phyloP scores from a whole-genome alignment of 2,888 invertebrate genomes.

The Folsomia candida region DNA sequence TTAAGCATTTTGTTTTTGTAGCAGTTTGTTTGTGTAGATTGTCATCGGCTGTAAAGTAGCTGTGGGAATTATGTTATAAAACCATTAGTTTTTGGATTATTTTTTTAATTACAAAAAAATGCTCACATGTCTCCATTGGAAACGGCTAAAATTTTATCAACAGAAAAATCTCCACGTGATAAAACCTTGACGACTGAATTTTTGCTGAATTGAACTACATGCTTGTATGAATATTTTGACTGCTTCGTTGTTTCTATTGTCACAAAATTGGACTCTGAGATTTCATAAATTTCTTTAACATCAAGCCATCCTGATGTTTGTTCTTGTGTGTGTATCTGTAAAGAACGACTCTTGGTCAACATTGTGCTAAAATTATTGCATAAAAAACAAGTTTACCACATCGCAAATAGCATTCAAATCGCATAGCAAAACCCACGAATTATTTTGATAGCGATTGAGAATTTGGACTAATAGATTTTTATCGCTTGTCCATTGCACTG shows the following conservation, averaged over 20 bases:
- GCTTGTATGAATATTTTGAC: slow-evolving; percentile 55
- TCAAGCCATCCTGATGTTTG: slow-evolving; percentile 67
- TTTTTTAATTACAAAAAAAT: no score
- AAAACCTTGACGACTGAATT: slow-evolving; percentile 54
- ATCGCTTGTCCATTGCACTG: slow-evolving; percentile 73
- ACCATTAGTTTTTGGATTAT: no score
- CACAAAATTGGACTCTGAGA: slow-evolving; percentile 67
- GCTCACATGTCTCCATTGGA: not conserved
- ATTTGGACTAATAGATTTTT: slow-evolving; percentile 72
- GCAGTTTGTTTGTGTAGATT: not conserved
- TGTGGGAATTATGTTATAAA: not conserved
- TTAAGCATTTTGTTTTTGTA: not conserved
- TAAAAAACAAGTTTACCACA: not conserved
- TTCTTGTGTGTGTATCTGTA: slow-evolving; percentile 56
- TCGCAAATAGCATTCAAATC: slow-evolving; percentile 53
- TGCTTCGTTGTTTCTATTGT: slow-evolving; percentile 71
- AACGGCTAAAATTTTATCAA: slow-evolving; percentile 64
- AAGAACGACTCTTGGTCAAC: slow-evolving; percentile 51
- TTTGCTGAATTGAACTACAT: slow-evolving; percentile 50
- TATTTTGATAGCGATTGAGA: slow-evolving; percentile 86
- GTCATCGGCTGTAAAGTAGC: not conserved
- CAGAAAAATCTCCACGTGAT: slow-evolving; percentile 67
- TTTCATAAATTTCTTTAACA: slow-evolving; percentile 66
- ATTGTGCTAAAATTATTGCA: slow-evolving; percentile 23
- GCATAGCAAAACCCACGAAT: slow-evolving; percentile 66